Percentiles rank a stretch among this genome's conserved stretches.
These are phyloP conservation scores for Caiman crocodilus DNA, from an alignment of 2,797 vertebrate genomes.

Conservation along the genomic window DNA sequence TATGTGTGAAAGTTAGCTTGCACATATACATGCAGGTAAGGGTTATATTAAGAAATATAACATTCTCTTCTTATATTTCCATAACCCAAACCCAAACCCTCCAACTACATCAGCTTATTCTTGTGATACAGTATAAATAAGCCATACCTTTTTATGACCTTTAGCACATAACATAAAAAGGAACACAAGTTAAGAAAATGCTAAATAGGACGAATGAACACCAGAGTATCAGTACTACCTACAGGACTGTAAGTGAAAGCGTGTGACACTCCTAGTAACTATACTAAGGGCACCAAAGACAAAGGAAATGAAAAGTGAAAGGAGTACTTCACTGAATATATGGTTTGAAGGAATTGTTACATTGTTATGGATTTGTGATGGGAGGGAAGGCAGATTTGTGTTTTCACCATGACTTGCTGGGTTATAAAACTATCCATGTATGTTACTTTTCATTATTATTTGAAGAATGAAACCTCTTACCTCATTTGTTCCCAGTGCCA, in stretches of 20 bases:
- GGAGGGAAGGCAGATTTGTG: background rate
- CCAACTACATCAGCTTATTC: background rate
- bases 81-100: background rate
- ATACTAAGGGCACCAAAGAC: background rate
- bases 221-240: slow-evolving; percentile 13
- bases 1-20: background rate
- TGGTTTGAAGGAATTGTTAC: background rate
- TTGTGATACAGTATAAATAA: slow-evolving; percentile 61
- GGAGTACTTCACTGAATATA: background rate
- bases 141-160: slow-evolving; percentile 52
- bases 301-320: background rate
- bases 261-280: background rate
- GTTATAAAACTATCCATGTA: background rate
- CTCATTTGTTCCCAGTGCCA: background rate
- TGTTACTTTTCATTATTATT: fast-evolving
- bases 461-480: background rate
- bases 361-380: background rate
- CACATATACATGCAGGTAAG: background rate
- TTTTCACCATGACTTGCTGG: background rate
- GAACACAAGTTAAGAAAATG: slow-evolving; percentile 59
- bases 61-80: background rate
- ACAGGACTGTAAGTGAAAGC: background rate
- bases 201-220: slow-evolving; percentile 35
- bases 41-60: background rate
- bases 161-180: slow-evolving; percentile 21